Base-by-base conservation (phyloP, 2,113 vertebrate genomes). In the Vombatus ursinus region DNA sequence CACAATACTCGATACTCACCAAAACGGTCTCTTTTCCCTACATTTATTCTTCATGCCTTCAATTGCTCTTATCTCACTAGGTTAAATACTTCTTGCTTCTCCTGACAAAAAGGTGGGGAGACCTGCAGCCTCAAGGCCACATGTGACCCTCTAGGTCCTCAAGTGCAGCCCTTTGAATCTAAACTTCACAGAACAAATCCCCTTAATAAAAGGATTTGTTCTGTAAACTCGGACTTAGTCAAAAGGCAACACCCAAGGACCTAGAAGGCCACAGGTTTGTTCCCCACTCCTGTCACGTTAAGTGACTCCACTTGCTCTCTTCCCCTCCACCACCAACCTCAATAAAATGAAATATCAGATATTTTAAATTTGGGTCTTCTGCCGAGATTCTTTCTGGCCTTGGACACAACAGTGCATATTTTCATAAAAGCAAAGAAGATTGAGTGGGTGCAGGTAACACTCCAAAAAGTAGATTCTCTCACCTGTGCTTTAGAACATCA, bases 381-480 rank as follows among this genome's bases (percentile, higher is more conserved):
- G 3, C 44, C 48, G 47, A 68, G 37, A n/a, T 89, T 92, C 93
- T 31, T 92, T 97, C 93, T 50, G 94, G 93, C 95, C 52, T 91
- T 31, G 53, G 95, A 91, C 96, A 51, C 68, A 14, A 92, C 37
- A 1, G 52, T 0, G 50, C 77, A 93, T 49, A 84, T 96, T 92
- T 92, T 97, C 91, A 25, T 91, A 53, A 11, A 48, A 90, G 89
- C 8, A 37, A 44, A 91, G n/a, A n/a, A n/a, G n/a, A n/a, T n/a
- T n/a, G n/a, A n/a, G 84, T 51, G 52, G 90, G 90, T 3, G 90
- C 93, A 91, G 97, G 50, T 93, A 50, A 61, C 95, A 97, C 97
- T 92, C 93, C 89, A 0, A 4, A 84, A 91, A 92, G 95, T 95
- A 93, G 57, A 37, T 91, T 23, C 92, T 3, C 97, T 94, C 90